Percentiles rank a stretch among this genome's conserved stretches.
Conservation (phyloP, 1,140 invertebrate genomes). For the Anthonomus grandis region DNA sequence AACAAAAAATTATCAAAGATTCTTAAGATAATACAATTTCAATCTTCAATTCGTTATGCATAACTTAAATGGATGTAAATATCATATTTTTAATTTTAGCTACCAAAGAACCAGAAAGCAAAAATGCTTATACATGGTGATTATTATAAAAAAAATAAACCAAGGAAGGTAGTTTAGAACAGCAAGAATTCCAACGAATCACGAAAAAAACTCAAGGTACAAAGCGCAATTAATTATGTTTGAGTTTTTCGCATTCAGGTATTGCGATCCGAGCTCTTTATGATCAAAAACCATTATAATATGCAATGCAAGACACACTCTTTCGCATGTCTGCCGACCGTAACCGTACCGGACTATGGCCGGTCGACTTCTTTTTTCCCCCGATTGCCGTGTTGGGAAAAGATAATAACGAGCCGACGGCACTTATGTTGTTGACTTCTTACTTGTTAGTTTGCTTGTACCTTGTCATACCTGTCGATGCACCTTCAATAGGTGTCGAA, state of each 20-base stretch:
- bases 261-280: conserved; percentile 11
- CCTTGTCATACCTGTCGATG: conserved; percentile 28
- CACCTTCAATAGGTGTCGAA: conserved; percentile 24
- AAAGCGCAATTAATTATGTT: conserved; percentile 18
- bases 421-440: conserved; percentile 24
- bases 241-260: conserved; percentile 18
- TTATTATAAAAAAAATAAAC: too few relatives aligned
- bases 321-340: conserved; percentile 21
- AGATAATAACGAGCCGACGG: conserved; percentile 26
- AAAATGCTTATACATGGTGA: too few relatives aligned
- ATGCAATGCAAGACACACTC: conserved; percentile 26
- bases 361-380: conserved; percentile 16
- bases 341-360: conserved; percentile 24
- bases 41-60: too few relatives aligned
- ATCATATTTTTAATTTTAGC: too few relatives aligned
- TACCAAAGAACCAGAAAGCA: too few relatives aligned
- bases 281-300: conserved; percentile 25
- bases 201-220: conserved; percentile 11
- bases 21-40: too few relatives aligned
- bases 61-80: too few relatives aligned
- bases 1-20: too few relatives aligned
- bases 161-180: too few relatives aligned
- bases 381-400: conserved; percentile 24
- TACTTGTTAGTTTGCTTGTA: conserved; percentile 25
- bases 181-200: conserved; percentile 1